phyloP scores from a whole-genome alignment of 2,797 vertebrate species.

The Cephalopachus bancanus region DNA sequence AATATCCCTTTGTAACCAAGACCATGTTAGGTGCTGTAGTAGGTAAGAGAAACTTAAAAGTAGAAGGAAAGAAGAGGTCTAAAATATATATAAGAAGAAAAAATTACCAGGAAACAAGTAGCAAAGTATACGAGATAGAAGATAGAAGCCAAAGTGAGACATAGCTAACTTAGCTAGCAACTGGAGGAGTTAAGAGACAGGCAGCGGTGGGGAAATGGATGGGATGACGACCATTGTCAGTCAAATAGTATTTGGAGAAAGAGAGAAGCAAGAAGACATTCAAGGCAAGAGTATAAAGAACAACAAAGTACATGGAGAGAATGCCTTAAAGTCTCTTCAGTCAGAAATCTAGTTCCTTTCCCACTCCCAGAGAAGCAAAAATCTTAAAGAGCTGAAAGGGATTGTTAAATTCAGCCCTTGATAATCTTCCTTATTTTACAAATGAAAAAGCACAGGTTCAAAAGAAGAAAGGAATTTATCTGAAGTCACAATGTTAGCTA shows the following conservation, averaged over 20 bases:
- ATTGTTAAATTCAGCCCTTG: not conserved
- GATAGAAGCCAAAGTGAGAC: not conserved
- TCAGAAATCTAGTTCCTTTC: not conserved
- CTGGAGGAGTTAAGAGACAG: not conserved
- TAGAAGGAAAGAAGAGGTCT: not conserved
- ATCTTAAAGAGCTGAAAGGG: not conserved
- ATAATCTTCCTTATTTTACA: slow-evolving; percentile 28
- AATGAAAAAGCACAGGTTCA: not conserved
- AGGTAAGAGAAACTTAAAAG: slow-evolving; percentile 53
- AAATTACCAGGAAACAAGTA: not conserved
- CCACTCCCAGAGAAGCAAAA: not conserved
- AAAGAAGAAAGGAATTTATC: not conserved
- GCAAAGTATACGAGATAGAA: slow-evolving; percentile 1
- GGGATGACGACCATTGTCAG: not conserved
- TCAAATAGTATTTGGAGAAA: slow-evolving; percentile 36
- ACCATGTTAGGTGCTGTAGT: not conserved
- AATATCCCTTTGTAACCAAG: not conserved
- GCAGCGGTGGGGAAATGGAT: not conserved
- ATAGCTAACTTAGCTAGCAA: not conserved
- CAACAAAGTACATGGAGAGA: slow-evolving; percentile 30
- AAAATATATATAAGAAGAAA: not conserved
- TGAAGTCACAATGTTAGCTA: not conserved
- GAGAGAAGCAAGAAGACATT: not conserved
- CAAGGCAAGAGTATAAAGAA: not conserved
- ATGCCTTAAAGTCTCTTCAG: not conserved